Conservation (phyloP, 2,113 vertebrate genomes). For the Potamarius usumacintae region DNA sequence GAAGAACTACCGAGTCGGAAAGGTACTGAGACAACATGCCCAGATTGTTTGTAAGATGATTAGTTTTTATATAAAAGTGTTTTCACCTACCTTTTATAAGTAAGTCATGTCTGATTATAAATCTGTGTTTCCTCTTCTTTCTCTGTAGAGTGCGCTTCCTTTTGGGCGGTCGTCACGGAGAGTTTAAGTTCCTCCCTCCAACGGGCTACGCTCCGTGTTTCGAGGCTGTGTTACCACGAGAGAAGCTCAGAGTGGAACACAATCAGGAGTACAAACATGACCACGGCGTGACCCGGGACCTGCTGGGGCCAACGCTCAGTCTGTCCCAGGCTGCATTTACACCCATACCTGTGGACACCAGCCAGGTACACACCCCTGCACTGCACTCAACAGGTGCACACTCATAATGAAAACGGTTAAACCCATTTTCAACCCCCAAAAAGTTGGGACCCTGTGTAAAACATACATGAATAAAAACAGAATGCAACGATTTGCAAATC, state of each 20-base stretch:
- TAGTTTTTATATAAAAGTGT: neutral
- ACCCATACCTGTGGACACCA: slow-evolving; percentile 89
- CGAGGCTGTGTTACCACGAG: slow-evolving; percentile 90
- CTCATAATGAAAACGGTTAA: too few species aligned
- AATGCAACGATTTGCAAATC: too few species aligned
- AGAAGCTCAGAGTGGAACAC: slow-evolving; percentile 89
- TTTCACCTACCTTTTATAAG: neutral
- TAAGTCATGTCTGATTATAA: neutral
- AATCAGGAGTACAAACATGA: slow-evolving; percentile 88
- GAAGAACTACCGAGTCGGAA: neutral
- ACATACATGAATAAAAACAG: too few species aligned
- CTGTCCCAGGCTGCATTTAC: slow-evolving; percentile 93
- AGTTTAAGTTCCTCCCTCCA: slow-evolving; percentile 96
- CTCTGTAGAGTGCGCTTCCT: slow-evolving; percentile 83
- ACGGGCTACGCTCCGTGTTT: slow-evolving; percentile 91
- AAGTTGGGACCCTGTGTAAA: too few species aligned
- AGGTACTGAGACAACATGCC: neutral
- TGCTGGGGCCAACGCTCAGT: slow-evolving; percentile 84
- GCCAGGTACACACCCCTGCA: slow-evolving; percentile 75
- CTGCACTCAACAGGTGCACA: too few species aligned
- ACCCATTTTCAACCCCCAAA: too few species aligned
- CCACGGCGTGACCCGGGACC: slow-evolving; percentile 77
- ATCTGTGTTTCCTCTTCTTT: neutral
- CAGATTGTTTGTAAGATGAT: neutral
- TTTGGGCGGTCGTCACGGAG: slow-evolving; percentile 91